phyloP scores from a whole-genome alignment of 2,797 vertebrate species.

The Acanthurus leucopareius region DNA sequence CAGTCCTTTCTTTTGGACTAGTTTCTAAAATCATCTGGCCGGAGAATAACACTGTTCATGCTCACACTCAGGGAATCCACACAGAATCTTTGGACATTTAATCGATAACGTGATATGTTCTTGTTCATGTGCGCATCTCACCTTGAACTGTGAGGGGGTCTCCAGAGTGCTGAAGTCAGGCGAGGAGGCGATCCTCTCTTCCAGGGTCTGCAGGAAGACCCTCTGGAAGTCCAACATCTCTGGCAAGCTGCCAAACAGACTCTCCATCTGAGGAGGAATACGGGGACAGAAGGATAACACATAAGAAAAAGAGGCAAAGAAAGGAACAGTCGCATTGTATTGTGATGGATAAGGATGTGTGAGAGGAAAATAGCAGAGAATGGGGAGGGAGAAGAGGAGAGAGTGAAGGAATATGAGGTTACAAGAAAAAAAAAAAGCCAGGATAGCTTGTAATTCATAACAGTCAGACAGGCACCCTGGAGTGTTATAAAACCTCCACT shows the following conservation, averaged over 20 bases:
- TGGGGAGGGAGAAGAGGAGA: not conserved
- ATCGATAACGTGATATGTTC: constrained; percentile 31
- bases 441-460: constrained; percentile 67
- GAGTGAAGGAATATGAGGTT: constrained; percentile 33
- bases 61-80: not conserved
- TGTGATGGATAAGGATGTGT: constrained; percentile 36
- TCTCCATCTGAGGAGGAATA: constrained; percentile 90
- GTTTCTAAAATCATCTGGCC: constrained; percentile 24
- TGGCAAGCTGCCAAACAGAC: constrained; percentile 95
- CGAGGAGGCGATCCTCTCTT: constrained; percentile 93
- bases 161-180: constrained; percentile 93
- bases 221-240: constrained; percentile 99
- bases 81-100: constrained; percentile 22
- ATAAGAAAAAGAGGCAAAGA: not conserved
- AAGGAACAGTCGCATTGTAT: not conserved
- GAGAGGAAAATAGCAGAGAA: constrained; percentile 19
- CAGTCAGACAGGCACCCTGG: constrained; percentile 50
- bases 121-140: constrained; percentile 57
- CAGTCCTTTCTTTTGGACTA: constrained; percentile 8
- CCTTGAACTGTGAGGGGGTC: constrained; percentile 95
- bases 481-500: constrained; percentile 61
- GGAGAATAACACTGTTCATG: constrained; percentile 15
- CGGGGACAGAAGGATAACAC: not conserved
- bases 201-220: constrained; percentile 96
- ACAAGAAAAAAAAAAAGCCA: constrained; percentile 27